phyloP scores from a whole-genome alignment of 2,797 vertebrate genomes.

The Hephaestus fuliginosus region DNA sequence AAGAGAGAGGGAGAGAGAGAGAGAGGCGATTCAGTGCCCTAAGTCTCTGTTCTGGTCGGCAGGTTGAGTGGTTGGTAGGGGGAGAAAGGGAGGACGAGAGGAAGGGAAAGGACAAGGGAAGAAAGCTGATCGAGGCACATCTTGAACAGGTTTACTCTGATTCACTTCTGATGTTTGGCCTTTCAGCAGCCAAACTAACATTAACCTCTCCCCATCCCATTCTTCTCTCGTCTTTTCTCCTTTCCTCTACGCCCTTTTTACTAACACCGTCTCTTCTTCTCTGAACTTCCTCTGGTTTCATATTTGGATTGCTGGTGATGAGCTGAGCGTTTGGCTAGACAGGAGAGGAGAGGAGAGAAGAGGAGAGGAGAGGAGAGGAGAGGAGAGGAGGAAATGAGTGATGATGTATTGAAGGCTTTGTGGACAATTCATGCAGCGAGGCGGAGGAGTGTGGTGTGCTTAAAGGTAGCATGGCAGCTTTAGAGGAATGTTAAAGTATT shows the following conservation, averaged over 20 bases:
- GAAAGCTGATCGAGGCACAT: conserved; percentile 66
- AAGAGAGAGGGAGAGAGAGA: conserved; percentile 39
- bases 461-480: conserved; percentile 6
- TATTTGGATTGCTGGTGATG: conserved; percentile 43
- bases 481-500: neutral
- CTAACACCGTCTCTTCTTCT: conserved; percentile 18
- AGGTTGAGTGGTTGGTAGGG: conserved; percentile 63
- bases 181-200: conserved; percentile 54
- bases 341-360: conserved; percentile 15
- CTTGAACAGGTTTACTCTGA: conserved; percentile 79
- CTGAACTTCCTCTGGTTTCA: conserved; percentile 18
- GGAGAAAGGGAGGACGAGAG: conserved; percentile 20
- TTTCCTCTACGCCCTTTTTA: neutral
- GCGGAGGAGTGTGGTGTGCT: conserved; percentile 31
- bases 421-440: conserved; percentile 10
- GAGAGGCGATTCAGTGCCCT: conserved; percentile 49
- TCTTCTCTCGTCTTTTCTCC: conserved; percentile 24
- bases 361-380: conserved; percentile 24
- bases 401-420: conserved; percentile 28
- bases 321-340: conserved; percentile 11
- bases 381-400: conserved; percentile 13
- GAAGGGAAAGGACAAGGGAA: conserved; percentile 18
- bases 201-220: conserved; percentile 30
- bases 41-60: conserved; percentile 46
- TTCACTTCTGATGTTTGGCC: conserved; percentile 68